Evolutionary conservation across 92 coral and sea anemone species (phyloP).

Genomic region (Muricea muricata): DNA sequence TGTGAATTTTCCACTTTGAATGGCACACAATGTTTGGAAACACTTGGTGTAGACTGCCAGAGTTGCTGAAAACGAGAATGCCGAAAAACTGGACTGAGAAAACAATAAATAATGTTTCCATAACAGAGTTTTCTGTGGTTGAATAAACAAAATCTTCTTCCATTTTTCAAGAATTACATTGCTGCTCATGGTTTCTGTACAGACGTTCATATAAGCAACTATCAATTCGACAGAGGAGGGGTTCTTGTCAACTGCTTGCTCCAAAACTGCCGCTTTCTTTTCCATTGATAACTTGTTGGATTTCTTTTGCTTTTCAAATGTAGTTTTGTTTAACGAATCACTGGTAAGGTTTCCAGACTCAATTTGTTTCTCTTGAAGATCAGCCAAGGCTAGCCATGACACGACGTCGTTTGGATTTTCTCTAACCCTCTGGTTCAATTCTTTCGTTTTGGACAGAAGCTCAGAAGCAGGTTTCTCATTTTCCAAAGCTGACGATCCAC

Average conservation of each 20-base stretch:
- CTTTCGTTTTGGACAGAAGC: constrained; percentile 60
- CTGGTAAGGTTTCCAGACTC: constrained; percentile 49
- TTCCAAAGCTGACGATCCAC: neutral
- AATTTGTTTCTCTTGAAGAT: constrained; percentile 75
- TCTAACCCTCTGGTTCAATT: constrained; percentile 73
- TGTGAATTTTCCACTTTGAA: constrained; percentile 83
- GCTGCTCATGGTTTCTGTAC: constrained; percentile 70
- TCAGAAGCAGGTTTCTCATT: constrained; percentile 10
- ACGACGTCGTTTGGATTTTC: constrained; percentile 82
- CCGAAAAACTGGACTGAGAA: constrained; percentile 83
- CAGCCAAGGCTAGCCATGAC: constrained; percentile 79
- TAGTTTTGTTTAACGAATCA: constrained; percentile 60
- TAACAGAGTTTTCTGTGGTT: constrained; percentile 79
- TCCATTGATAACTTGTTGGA: constrained; percentile 65
- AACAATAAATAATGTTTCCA: constrained; percentile 89
- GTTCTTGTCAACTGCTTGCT: constrained; percentile 89
- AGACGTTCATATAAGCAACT: constrained; percentile 70
- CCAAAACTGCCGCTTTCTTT: constrained; percentile 85
- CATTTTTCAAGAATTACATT: constrained; percentile 78
- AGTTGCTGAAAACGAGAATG: constrained; percentile 77
- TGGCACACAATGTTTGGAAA: constrained; percentile 78
- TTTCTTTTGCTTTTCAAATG: constrained; percentile 75
- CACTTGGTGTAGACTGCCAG: constrained; percentile 77
- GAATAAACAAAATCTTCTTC: constrained; percentile 78
- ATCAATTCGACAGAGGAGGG: constrained; percentile 79